phyloP scores from a whole-genome alignment of 2,113 vertebrate species.

The Paraplagusia blochii region DNA sequence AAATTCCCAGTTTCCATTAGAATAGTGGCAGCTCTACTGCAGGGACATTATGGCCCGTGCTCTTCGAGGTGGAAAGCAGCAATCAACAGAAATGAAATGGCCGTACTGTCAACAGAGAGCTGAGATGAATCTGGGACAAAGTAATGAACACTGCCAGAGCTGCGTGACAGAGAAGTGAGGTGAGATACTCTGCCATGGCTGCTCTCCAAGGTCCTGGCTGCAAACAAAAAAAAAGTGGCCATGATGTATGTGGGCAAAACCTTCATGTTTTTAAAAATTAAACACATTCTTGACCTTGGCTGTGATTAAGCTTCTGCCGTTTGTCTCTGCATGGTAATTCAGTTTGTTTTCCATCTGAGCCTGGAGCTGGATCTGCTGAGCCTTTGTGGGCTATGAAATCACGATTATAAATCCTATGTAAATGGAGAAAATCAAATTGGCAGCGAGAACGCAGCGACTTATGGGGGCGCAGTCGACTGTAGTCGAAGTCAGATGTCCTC shows the following conservation, averaged over 20 bases:
- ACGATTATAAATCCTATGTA: slow-evolving; percentile 59
- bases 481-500: too few species aligned
- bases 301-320: slow-evolving; percentile 30
- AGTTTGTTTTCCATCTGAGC: slow-evolving; percentile 39
- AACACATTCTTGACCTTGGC: slow-evolving; percentile 45
- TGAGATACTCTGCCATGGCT: slow-evolving; percentile 21
- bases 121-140: slow-evolving; percentile 41
- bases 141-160: slow-evolving; percentile 38
- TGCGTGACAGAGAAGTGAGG: slow-evolving; percentile 21
- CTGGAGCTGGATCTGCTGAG: slow-evolving; percentile 21
- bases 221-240: slow-evolving; percentile 26
- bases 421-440: slow-evolving; percentile 48
- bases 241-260: slow-evolving; percentile 14
- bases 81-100: slow-evolving; percentile 59
- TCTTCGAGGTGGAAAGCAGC: slow-evolving; percentile 46
- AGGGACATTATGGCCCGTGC: slow-evolving; percentile 33
- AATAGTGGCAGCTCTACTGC: slow-evolving; percentile 13
- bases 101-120: slow-evolving; percentile 34
- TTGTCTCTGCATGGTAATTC: slow-evolving; percentile 36
- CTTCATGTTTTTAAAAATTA: slow-evolving; percentile 27
- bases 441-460: neutral
- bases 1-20: slow-evolving; percentile 30
- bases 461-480: too few species aligned
- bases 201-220: slow-evolving; percentile 19
- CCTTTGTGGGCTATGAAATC: slow-evolving; percentile 19